Conservation (phyloP, 2,113 vertebrate species). For the Synchiropus splendidus region DNA sequence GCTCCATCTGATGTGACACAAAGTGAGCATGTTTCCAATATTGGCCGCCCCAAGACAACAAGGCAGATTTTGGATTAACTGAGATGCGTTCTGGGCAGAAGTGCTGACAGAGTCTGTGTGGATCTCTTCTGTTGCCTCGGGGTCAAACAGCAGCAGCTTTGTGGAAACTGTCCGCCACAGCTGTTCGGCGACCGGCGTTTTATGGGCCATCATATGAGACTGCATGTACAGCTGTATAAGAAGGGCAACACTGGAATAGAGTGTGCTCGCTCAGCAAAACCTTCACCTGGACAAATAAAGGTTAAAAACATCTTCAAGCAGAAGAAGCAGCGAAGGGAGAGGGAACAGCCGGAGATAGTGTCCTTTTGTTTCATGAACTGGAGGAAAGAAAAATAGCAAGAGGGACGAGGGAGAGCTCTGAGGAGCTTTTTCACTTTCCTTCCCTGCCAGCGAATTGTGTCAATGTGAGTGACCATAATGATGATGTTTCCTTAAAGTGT, state of each 20-base stretch:
- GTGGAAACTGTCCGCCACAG: constrained; percentile 17
- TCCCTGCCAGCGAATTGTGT: too few species aligned
- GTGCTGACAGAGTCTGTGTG: too few species aligned
- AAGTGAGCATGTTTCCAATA: too few species aligned
- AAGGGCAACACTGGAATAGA: constrained; percentile 24
- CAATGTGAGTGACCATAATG: too few species aligned
- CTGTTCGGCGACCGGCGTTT: constrained; percentile 21
- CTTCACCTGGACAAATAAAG: constrained; percentile 25
- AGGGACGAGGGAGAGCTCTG: constrained; percentile 14
- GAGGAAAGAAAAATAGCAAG: constrained; percentile 27
- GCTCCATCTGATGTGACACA: too few species aligned
- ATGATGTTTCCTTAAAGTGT: too few species aligned
- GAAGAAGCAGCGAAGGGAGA: constrained; percentile 5
- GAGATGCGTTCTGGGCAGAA: too few species aligned
- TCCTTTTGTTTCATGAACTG: constrained; percentile 27
- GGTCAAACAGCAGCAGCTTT: constrained; percentile 5
- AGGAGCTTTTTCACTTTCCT: constrained; percentile 37
- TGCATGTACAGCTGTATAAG: constrained; percentile 4
- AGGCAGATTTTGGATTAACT: too few species aligned
- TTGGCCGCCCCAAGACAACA: too few species aligned
- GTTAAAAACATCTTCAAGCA: constrained; percentile 21
- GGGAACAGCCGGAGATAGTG: constrained; percentile 20
- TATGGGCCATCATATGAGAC: constrained; percentile 9
- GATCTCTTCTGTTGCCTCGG: too few species aligned
- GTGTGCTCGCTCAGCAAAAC: constrained; percentile 40